Base-by-base conservation (phyloP, 2,113 vertebrate genomes). In the Ictidomys tridecemlineatus region DNA sequence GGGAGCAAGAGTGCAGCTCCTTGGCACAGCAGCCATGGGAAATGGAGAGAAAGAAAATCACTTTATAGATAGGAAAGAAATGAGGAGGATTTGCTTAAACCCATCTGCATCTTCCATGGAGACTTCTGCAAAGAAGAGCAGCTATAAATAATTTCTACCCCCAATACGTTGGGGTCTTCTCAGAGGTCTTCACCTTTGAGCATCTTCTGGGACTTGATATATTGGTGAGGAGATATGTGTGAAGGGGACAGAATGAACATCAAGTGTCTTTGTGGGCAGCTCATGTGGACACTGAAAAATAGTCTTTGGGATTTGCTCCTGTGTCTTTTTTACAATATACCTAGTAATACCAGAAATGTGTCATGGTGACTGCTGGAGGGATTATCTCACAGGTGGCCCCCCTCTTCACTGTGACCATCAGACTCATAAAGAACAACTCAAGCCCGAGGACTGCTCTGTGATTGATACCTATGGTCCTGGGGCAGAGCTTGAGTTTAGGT, bases 1-100 rank as follows among this genome's bases (percentile, higher is more conserved):
- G 32, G 63, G 85, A 93, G 65, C 85, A 84, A 48, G 85, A 58
- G 45, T 14, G 20, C 77, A 70, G 28, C 58, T 80, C 58, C 30
- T 34, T 89, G 77, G 51, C 32, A 12, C 18, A 34, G 79, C 8
- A 2, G 53, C 61, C 0, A 0, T 32, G 39, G 26, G 77, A 76
- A 93, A 80, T 26, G 83, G 90, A 82, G 30, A 95, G 37, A 63
- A 63, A 61, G 45, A 85, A 37, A 88, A 30, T 42, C 14, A 67
- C 65, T 93, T 88, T 6, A 53, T 39, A 56, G n/a, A 89, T 26
- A 72, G 37, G 72, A 13, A 2, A 42, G 30, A 82, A 7, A 79
- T 69, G 32, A 61, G 58, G 45, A 79, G 17, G 28, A 92, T 95
- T 89, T 89, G 30, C 67, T 63, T 22, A 83, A 96, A 80, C 37